Percentiles rank a stretch among this genome's conserved stretches.
Conservation (phyloP, 1,140 invertebrate genomes). For the Thaumetopoea pityocampa region DNA sequence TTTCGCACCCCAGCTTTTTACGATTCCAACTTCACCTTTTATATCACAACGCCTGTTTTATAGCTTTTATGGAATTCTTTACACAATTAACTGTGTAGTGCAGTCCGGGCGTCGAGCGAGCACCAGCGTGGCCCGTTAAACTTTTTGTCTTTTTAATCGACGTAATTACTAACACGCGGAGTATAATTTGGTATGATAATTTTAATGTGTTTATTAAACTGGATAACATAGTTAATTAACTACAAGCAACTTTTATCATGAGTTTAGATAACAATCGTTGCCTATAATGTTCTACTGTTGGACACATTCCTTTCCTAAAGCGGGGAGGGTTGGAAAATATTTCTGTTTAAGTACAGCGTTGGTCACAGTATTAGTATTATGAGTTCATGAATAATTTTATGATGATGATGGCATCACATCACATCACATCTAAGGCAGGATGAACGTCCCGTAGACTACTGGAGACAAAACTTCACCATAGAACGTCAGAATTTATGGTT, state of each 20-base stretch:
- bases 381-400: too few species aligned
- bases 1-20: slow-evolving; percentile 48
- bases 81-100: slow-evolving; percentile 57
- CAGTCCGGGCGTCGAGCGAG: slow-evolving; percentile 36
- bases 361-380: too few species aligned
- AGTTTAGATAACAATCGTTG: slow-evolving; percentile 4
- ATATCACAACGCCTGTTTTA: slow-evolving; percentile 65
- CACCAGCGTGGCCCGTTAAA: slow-evolving; percentile 38
- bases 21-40: slow-evolving; percentile 64
- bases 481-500: too few species aligned
- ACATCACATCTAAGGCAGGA: too few species aligned
- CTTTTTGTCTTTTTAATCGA: slow-evolving; percentile 52
- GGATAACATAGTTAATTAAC: slow-evolving; percentile 22
- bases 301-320: too few species aligned
- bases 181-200: slow-evolving; percentile 32
- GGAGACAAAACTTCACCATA: too few species aligned
- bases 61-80: slow-evolving; percentile 60
- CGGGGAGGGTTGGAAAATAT: too few species aligned
- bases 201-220: slow-evolving; percentile 24
- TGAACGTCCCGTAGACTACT: too few species aligned
- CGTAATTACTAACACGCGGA: slow-evolving; percentile 45
- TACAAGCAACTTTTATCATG: slow-evolving; percentile 12
- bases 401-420: too few species aligned
- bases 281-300: neutral
- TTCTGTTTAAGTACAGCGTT: too few species aligned